Conservation (phyloP, 2,888 invertebrate species). For the Gastracanthus pulcherrimus region DNA sequence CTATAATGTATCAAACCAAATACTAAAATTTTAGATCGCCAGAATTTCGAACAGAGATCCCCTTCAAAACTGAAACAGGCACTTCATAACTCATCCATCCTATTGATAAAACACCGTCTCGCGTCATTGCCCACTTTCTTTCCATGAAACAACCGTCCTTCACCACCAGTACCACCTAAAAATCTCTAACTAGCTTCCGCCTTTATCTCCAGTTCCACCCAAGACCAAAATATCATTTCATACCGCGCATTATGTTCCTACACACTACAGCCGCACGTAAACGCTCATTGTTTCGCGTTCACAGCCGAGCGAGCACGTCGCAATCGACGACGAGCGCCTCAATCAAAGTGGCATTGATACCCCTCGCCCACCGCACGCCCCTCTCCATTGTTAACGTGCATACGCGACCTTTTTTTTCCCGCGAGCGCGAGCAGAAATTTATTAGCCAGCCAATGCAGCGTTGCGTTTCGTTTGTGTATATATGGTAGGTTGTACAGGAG, state of each 20-base stretch:
- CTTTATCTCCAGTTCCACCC: no score
- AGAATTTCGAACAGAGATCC: no score
- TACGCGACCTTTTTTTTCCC: slow-evolving; percentile 51
- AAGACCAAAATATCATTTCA: not conserved
- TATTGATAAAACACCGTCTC: no score
- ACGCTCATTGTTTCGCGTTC: slow-evolving; percentile 35
- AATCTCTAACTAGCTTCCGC: no score
- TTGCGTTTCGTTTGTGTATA: not conserved
- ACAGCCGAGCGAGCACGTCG: slow-evolving; percentile 75
- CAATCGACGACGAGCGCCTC: slow-evolving; percentile 73
- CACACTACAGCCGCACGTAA: not conserved
- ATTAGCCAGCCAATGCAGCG: slow-evolving; percentile 65
- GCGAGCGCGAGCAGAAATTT: slow-evolving; percentile 71
- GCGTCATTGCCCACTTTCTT: no score
- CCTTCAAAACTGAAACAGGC: no score
- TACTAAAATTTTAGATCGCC: no score
- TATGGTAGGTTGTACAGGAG: no score
- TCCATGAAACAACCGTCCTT: no score
- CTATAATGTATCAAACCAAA: no score
- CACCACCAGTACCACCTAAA: no score
- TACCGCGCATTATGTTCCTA: not conserved
- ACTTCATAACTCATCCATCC: no score
- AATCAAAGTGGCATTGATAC: slow-evolving; percentile 76
- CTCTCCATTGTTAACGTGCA: slow-evolving; percentile 39
- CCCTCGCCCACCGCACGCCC: slow-evolving; percentile 66